A percentile compares a stretch with the other conserved stretches of the same genome.
Evolutionary conservation across 2,113 vertebrate genomes (phyloP).

Genomic region (Neogale vison): DNA sequence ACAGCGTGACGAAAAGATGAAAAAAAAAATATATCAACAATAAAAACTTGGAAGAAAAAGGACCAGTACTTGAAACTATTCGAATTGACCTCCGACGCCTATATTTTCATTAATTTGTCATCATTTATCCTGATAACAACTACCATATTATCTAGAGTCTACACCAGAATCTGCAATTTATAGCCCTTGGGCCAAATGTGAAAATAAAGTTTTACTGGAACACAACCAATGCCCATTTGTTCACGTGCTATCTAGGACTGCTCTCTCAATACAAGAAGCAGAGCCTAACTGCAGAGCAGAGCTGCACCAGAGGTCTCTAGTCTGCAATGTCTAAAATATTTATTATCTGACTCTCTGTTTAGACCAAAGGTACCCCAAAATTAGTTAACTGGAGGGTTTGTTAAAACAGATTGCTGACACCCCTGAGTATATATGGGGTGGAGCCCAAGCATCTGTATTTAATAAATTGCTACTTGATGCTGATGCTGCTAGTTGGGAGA

Average conservation of each 20-base stretch:
- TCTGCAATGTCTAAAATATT: constrained; percentile 20
- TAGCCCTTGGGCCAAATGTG: not conserved
- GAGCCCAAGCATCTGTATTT: not conserved
- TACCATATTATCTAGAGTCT: not conserved
- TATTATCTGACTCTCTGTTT: not conserved
- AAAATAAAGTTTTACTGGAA: constrained; percentile 17
- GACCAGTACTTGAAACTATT: constrained; percentile 20
- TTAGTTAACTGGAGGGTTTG: not conserved
- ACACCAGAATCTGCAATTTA: constrained; percentile 18
- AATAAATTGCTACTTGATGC: not conserved
- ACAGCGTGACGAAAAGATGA: not conserved
- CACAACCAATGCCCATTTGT: not conserved
- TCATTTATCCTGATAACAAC: not conserved
- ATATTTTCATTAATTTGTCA: constrained; percentile 1
- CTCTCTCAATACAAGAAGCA: not conserved
- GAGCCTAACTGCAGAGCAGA: too few species aligned
- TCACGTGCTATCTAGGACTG: not conserved
- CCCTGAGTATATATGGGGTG: not conserved
- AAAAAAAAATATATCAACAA: not conserved
- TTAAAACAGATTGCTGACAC: not conserved
- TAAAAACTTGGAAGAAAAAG: constrained; percentile 8
- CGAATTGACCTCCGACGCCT: not conserved
- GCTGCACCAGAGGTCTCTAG: not conserved
- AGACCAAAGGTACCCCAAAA: not conserved
- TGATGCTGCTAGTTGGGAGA: not conserved